Evolutionary conservation across 2,797 vertebrate genomes (phyloP), one percentile per base, ranked within the genome.

Genomic region (Megaceryle alcyon): DNA sequence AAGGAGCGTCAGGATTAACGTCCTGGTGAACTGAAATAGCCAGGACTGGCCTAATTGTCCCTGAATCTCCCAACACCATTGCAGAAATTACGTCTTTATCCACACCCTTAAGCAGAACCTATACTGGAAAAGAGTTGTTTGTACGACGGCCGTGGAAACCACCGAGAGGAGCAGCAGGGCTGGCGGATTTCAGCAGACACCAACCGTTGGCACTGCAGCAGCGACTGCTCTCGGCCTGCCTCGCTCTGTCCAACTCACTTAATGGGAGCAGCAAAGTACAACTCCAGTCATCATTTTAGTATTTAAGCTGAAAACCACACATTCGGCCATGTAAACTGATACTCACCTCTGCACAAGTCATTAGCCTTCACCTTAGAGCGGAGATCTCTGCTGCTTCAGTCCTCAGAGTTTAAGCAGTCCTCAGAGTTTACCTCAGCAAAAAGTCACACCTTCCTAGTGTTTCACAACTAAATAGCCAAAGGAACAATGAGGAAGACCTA

Each of bases 261-360:
- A 44, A 60, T 3, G 6, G 4, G 6, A 95, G 37, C 66, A 69
- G n/a, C 1, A 2, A 86, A 35, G 4, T 33, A 69, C 17, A 17
- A 31, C 44, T 70, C 53, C 43, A 77, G 33, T 21, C 82, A 82
- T 15, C 1, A 0, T 22, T 76, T 54, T 2, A 22, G 19, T 10
- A 28, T 3, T 20, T 82, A 90, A 92, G 39, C 37, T 79, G 39
- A 81, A 92, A 92, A 96, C 82, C 54, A 70, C 26, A 66, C 53
- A 66, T 43, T 87, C 59, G 70, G 35, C 41, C 66, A 53, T 25
- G 90, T 87, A 95, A 94, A 80, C 14, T 56, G 68, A 92, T 49
- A 85, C 49, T 65, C 49, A 71, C 15, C 46, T 90, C 91, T 92
- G 89, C 39, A 6, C 57, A 88, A 90, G 71, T 87, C 86, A 91